These are phyloP conservation scores for Andrena minutula DNA, from an alignment of 2,888 invertebrate genomes.

Conservation along the genomic window DNA sequence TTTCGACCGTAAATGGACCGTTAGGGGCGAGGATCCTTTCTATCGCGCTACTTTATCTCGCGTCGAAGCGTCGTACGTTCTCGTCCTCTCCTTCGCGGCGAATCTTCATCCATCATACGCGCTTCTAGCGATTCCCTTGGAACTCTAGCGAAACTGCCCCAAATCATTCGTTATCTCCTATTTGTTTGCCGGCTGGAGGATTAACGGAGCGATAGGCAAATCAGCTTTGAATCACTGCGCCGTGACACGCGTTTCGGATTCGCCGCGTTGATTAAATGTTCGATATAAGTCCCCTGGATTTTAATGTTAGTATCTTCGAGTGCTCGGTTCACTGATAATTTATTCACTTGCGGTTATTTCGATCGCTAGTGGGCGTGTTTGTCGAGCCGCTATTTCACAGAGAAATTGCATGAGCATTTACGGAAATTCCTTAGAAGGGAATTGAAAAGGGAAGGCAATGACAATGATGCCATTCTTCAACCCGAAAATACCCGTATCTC, in stretches of 20 bases:
- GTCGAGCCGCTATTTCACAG: no score
- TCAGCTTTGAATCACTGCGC: no score
- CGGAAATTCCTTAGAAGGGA: neutral
- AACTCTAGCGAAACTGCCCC: neutral
- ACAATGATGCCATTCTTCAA: neutral
- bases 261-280: no score
- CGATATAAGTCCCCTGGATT: no score
- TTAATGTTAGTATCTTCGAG: no score
- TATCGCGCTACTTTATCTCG: constrained; percentile 38
- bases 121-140: neutral
- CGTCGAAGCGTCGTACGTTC: neutral
- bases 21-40: constrained; percentile 13
- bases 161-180: constrained; percentile 13
- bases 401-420: no score
- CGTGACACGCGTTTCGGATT: no score
- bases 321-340: no score
- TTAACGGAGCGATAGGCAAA: constrained; percentile 7
- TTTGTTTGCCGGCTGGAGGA: neutral
- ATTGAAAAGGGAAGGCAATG: neutral
- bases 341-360: no score
- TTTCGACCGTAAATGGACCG: constrained; percentile 41
- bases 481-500: neutral
- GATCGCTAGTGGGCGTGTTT: no score
- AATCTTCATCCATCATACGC: constrained; percentile 8
- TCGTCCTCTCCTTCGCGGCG: neutral